A percentile compares a stretch with the other conserved stretches of the same genome.
phyloP scores from a whole-genome alignment of 1,140 invertebrate genomes.

The Acarapis woodi region DNA sequence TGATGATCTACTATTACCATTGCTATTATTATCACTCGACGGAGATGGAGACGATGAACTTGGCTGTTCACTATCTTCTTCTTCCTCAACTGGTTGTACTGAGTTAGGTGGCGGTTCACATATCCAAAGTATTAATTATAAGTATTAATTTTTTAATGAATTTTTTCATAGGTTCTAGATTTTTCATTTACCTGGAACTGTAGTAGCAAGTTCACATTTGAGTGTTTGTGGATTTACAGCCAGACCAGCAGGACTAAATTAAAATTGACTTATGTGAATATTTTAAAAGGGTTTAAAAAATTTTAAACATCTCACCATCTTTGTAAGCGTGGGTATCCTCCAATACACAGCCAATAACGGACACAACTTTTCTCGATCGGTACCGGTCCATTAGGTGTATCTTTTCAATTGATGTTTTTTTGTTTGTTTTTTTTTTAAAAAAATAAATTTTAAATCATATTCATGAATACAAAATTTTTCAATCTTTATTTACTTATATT shows the following conservation, averaged over 20 bases:
- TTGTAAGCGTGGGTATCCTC: conserved; percentile 60
- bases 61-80: no score
- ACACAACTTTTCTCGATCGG: conserved; percentile 61
- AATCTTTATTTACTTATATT: not conserved
- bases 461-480: no score
- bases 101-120: no score
- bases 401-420: conserved; percentile 48
- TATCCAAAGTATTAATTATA: no score
- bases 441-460: conserved; percentile 2
- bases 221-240: conserved; percentile 54
- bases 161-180: no score
- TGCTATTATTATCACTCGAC: no score
- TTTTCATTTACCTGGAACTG: conserved; percentile 14
- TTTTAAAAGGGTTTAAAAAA: not conserved
- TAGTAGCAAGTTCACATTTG: conserved; percentile 27
- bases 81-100: no score
- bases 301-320: not conserved
- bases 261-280: conserved; percentile 25
- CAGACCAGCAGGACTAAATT: conserved; percentile 60
- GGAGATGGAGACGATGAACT: no score
- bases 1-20: no score
- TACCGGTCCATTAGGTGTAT: conserved; percentile 45
- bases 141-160: no score
- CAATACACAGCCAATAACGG: conserved; percentile 72
- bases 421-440: no score